Conservation (phyloP, 2,797 vertebrate species). For the Malacoraja senta region DNA sequence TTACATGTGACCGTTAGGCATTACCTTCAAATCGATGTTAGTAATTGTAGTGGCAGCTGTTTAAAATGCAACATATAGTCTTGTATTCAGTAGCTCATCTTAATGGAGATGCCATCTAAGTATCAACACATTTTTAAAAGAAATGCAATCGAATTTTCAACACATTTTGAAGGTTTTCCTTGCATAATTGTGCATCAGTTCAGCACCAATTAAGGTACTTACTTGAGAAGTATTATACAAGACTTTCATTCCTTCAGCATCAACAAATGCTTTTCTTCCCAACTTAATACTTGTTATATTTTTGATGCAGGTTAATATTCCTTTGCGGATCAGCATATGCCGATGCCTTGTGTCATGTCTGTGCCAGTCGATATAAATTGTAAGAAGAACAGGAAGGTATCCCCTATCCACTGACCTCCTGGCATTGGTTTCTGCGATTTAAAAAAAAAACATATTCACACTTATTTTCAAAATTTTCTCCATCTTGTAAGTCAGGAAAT, state of each 20-base stretch:
- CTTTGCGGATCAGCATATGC: constrained; percentile 86
- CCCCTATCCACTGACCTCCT: constrained; percentile 81
- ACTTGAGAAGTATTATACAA: constrained; percentile 88
- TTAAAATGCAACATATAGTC: constrained; percentile 17
- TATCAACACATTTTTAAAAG: neutral
- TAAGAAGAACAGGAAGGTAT: constrained; percentile 73
- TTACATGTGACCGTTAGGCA: neutral
- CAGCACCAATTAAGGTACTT: constrained; percentile 49
- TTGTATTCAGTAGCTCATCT: neutral
- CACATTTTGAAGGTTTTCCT: neutral
- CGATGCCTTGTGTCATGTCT: constrained; percentile 84
- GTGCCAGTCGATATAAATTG: constrained; percentile 90
- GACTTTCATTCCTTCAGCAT: constrained; percentile 88
- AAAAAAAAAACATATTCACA: neutral
- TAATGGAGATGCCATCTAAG: neutral
- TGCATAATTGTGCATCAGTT: neutral
- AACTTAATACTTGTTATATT: constrained; percentile 87
- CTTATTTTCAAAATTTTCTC: neutral
- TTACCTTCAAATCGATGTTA: neutral
- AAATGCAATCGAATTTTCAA: neutral
- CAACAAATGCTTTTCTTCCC: constrained; percentile 85
- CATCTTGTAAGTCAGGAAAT: neutral
- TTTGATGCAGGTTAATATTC: constrained; percentile 85
- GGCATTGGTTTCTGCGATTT: constrained; percentile 73
- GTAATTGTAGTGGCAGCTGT: neutral